phyloP scores from a whole-genome alignment of 2,797 vertebrate species.

The Apodemus agrarius region DNA sequence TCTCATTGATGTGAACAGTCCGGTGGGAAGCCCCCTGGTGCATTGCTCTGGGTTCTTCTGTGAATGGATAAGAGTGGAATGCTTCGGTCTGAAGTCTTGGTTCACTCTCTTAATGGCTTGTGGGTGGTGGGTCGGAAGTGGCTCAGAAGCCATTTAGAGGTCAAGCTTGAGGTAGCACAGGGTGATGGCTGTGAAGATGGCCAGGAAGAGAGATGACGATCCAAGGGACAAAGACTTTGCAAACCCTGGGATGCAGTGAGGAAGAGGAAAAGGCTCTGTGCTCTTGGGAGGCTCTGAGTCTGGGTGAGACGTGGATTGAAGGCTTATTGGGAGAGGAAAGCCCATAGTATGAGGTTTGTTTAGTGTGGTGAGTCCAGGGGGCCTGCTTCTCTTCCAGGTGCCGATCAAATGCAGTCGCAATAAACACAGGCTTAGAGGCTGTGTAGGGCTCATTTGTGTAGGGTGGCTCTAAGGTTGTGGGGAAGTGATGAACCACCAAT shows the following conservation, averaged over 20 bases:
- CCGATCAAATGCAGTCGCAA: background rate
- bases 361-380: background rate
- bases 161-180: background rate
- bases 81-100: slow-evolving; percentile 1
- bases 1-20: background rate
- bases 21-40: background rate
- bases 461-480: background rate
- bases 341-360: background rate
- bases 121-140: slow-evolving; percentile 13
- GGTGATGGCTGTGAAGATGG: slow-evolving; percentile 10
- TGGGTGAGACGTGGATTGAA: background rate
- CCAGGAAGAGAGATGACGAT: background rate
- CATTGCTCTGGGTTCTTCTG: background rate
- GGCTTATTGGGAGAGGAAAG: background rate
- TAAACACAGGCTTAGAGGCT: background rate
- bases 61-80: background rate
- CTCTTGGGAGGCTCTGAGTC: background rate
- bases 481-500: background rate
- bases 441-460: background rate
- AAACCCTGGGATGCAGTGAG: background rate
- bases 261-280: background rate
- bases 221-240: background rate
- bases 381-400: background rate
- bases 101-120: slow-evolving; percentile 27
- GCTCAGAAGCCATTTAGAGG: slow-evolving; percentile 1